phyloP scores from a whole-genome alignment of 1,140 invertebrate genomes.

The Nomia melanderi region DNA sequence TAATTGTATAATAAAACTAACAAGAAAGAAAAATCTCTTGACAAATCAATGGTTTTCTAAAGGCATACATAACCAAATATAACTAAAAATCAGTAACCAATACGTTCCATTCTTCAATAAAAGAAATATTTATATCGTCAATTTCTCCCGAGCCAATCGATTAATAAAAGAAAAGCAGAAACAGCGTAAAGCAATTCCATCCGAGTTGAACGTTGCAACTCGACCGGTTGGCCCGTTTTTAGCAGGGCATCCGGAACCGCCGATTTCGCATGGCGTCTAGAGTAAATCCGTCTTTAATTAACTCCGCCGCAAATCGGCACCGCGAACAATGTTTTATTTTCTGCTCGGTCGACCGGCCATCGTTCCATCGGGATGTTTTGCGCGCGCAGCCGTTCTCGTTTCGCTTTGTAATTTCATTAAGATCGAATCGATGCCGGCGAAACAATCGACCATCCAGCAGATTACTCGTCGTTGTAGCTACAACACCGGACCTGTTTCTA shows the following conservation, averaged over 20 bases:
- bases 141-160: too few relatives aligned
- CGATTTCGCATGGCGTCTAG: neutral
- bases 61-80: too few relatives aligned
- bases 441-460: constrained; percentile 11
- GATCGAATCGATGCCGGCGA: neutral
- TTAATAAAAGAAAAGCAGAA: too few relatives aligned
- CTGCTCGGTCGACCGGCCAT: constrained; percentile 5
- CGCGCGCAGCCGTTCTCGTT: neutral
- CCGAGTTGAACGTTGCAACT: too few relatives aligned
- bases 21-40: too few relatives aligned
- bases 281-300: constrained; percentile 32
- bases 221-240: neutral
- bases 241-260: neutral
- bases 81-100: too few relatives aligned
- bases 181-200: too few relatives aligned
- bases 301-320: constrained; percentile 17
- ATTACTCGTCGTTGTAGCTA: neutral
- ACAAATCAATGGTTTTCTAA: too few relatives aligned
- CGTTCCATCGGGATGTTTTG: constrained; percentile 15
- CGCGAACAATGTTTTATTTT: constrained; percentile 28
- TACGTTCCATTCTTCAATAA: too few relatives aligned
- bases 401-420: constrained; percentile 23
- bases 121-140: too few relatives aligned
- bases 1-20: too few relatives aligned
- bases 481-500: constrained; percentile 32